Evolutionary conservation across 2,888 invertebrate genomes (phyloP).

Genomic region (Macrophya alboannulata): DNA sequence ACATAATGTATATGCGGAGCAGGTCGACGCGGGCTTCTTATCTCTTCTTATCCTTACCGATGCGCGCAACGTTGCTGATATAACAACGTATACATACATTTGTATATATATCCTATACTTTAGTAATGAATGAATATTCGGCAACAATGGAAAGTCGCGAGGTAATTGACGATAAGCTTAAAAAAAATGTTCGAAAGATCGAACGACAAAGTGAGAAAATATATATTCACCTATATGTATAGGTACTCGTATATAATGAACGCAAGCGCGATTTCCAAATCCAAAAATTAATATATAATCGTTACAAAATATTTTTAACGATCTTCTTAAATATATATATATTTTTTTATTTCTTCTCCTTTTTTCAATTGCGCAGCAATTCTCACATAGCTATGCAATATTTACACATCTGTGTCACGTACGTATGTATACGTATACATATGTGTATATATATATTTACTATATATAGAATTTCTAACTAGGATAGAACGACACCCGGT

Average conservation of each 20-base stretch:
- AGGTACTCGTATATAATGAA: background rate
- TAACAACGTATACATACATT: background rate
- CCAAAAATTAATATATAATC: background rate
- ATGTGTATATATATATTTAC: background rate
- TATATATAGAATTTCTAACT: background rate
- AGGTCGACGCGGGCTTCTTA: conserved; percentile 44
- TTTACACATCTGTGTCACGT: background rate
- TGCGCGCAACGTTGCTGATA: conserved; percentile 36
- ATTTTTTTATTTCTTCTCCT: background rate
- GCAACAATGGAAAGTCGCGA: conserved; percentile 12
- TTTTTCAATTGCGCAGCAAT: conserved; percentile 9
- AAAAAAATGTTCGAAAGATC: background rate
- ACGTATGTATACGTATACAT: background rate
- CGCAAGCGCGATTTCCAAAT: too few relatives aligned
- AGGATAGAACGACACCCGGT: conserved; percentile 32
- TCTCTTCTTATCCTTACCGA: conserved; percentile 50
- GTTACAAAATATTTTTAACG: conserved; percentile 4
- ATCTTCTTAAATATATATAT: background rate
- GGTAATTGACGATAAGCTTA: background rate
- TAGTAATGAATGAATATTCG: conserved; percentile 16
- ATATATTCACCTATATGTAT: too few relatives aligned
- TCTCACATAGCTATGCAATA: conserved; percentile 12
- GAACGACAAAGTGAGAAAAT: background rate
- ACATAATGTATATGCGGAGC: background rate
- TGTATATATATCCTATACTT: background rate